Base-by-base conservation (phyloP, 2,113 vertebrate species). In the Pterophyllum scalare region DNA sequence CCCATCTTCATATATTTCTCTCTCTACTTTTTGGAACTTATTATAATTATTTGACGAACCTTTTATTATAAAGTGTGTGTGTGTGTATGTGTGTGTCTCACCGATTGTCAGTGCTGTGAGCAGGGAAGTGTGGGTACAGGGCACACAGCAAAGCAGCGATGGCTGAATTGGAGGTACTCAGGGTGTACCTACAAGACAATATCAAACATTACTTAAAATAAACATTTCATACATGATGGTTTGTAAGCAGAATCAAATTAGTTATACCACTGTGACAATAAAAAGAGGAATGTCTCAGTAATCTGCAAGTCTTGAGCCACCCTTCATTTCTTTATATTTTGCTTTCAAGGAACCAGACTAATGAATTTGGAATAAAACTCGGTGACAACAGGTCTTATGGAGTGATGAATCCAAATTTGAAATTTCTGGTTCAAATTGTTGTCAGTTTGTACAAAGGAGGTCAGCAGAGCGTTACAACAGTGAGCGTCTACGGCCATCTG, bases 51-150 rank as follows among this genome's bases (percentile, higher is more conserved):
- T 40, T 3, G 3, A 12, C 38, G 11, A 40, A 40, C 3, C 11
- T 12, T 31, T 40, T 60, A 24, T 49, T 24, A 35, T 11, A 35
- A 17, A 5, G 22, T 52, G 58, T 33, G 6, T 33, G 6, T 33
- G 31, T 33, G 31, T 33, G 31, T 33, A 6, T 33, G 31, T 33
- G 24, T 3, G 3, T 0, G 20, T 31, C 94, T 93, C 94, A 99
- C 98, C 98, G 95, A 92, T 99, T 99, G 90, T 99, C 98, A 0
- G 98, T 99, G 88, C 98, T 99, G 92, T 99, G 98, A 76, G 98
- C 97, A 1, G 98, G 98, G 84, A 99, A 99, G 83, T 99, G 98
- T 3, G 98, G 98, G 88, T 99, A 99, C 20, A 99, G 95, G 24
- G 98, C 98, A 77, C 98, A 99, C 15, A 99, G 97, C 6, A 99